A percentile compares a stretch with the other conserved stretches of the same genome.
phyloP scores from a whole-genome alignment of 64 coral and sea anemone species.

The Montipora capricornis region DNA sequence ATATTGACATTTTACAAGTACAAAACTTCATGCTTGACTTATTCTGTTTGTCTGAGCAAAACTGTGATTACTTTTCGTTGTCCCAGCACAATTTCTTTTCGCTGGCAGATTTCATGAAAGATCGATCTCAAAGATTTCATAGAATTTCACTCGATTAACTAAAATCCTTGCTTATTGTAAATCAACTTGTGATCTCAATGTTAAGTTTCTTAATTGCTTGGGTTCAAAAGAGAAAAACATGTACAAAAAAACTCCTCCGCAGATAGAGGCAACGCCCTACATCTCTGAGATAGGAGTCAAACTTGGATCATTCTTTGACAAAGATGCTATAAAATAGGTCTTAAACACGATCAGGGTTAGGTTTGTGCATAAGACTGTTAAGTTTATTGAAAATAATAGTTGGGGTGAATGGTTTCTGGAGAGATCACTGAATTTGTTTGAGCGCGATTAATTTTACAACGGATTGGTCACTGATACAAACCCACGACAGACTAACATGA shows the following conservation, averaged over 20 bases:
- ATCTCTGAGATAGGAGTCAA: too few relatives aligned
- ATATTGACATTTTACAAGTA: background rate
- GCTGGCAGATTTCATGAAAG: background rate
- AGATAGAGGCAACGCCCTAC: background rate
- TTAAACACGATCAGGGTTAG: too few relatives aligned
- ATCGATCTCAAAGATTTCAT: too few relatives aligned
- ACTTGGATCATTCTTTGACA: too few relatives aligned
- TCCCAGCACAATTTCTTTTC: background rate
- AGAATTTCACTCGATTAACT: background rate
- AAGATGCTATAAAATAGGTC: too few relatives aligned
- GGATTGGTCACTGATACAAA: too few relatives aligned
- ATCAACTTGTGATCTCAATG: background rate
- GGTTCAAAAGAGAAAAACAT: background rate
- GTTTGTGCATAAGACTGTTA: too few relatives aligned
- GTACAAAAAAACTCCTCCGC: background rate
- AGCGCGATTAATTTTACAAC: too few relatives aligned
- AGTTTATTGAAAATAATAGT: too few relatives aligned
- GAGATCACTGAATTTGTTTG: too few relatives aligned
- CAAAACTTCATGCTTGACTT: conserved; percentile 37
- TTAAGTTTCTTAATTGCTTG: background rate
- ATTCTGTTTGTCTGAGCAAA: background rate
- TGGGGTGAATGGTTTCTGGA: too few relatives aligned
- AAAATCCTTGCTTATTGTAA: background rate
- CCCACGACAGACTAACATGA: too few relatives aligned
- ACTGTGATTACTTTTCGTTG: background rate